A percentile compares a stretch with the other conserved stretches of the same genome.
phyloP scores from a whole-genome alignment of 1,140 invertebrate genomes.

The Ostrea denselamellosa region DNA sequence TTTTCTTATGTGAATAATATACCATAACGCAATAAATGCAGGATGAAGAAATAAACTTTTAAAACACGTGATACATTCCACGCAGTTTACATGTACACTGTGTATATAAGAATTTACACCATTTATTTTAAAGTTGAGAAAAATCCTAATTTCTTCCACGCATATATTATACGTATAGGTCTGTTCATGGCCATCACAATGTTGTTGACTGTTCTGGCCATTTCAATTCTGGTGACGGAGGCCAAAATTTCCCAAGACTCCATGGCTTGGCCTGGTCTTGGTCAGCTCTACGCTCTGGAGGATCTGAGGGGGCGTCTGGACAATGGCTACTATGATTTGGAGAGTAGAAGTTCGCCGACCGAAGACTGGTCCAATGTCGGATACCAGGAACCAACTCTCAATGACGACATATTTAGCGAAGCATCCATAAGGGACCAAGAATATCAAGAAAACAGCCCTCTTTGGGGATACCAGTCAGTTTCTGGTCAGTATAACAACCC shows the following conservation, averaged over 20 bases:
- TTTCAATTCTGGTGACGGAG: not conserved
- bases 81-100: no score
- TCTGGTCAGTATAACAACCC: conserved; percentile 73
- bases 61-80: no score
- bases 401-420: conserved; percentile 51
- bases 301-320: conserved; percentile 25
- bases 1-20: not conserved
- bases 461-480: conserved; percentile 91
- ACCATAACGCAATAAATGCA: no score
- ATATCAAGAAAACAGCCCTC: conserved; percentile 91
- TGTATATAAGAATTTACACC: no score
- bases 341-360: conserved; percentile 50
- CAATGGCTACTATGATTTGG: conserved; percentile 54
- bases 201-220: conserved; percentile 3
- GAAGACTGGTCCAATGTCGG: conserved; percentile 47
- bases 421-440: conserved; percentile 87
- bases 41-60: no score
- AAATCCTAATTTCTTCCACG: no score
- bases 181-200: not conserved
- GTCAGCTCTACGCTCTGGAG: conserved; percentile 32
- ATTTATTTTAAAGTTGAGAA: no score
- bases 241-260: not conserved
- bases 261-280: conserved; percentile 28
- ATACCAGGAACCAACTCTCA: conserved; percentile 47
- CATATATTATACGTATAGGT: not conserved